Conservation (phyloP, 2,888 invertebrate genomes). For the Drosophila koepferae region DNA sequence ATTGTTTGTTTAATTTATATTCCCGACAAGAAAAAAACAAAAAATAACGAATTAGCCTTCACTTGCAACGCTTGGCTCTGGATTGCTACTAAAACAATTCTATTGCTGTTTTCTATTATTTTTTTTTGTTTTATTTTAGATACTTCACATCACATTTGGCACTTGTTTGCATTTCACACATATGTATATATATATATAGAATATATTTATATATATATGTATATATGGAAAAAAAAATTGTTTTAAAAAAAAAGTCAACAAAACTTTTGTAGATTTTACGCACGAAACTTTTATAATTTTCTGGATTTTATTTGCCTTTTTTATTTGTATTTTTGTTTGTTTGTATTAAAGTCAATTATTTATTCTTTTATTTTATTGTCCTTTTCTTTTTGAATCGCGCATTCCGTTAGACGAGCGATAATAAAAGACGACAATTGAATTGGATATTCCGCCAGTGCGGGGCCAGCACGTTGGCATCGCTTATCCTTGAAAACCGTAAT, state of each 20-base stretch:
- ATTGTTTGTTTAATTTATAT: conserved; percentile 27
- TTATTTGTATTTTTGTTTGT: not conserved
- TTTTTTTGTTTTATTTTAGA: not conserved
- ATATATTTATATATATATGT: not conserved
- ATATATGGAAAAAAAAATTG: conserved; percentile 5
- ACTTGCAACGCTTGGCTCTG: conserved; percentile 1
- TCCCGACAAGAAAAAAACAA: conserved; percentile 21
- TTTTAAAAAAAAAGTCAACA: conserved; percentile 9
- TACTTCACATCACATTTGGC: conserved; percentile 24
- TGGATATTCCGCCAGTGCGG: conserved; percentile 34
- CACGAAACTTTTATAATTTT: conserved; percentile 4
- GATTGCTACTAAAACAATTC: not conserved
- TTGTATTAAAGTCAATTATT: conserved; percentile 1
- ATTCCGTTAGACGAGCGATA: conserved; percentile 18
- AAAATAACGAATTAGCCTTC: conserved; percentile 8
- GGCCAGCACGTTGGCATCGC: conserved; percentile 64
- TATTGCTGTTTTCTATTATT: not conserved
- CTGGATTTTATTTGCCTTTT: not conserved
- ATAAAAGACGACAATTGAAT: conserved; percentile 47
- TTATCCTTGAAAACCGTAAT: conserved; percentile 77
- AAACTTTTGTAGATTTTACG: conserved; percentile 15
- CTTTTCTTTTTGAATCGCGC: conserved; percentile 15
- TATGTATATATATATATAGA: not conserved
- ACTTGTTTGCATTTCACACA: conserved; percentile 36
- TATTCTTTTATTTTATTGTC: not conserved